These are phyloP conservation scores for Drosophila robusta DNA, from an alignment of 2,888 invertebrate species.

Conservation along the genomic window DNA sequence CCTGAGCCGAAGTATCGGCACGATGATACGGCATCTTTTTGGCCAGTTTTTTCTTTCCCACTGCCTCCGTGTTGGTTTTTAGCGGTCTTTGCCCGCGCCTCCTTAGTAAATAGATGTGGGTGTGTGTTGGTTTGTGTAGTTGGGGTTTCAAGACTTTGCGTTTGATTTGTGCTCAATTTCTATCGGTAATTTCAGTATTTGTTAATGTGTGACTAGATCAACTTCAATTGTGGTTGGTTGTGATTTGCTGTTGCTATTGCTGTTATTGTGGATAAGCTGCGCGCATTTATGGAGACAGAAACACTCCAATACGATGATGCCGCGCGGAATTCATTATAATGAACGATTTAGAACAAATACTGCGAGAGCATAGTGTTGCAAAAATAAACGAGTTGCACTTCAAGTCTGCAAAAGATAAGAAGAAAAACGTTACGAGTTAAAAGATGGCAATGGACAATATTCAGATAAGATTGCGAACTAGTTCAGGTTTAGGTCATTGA, in stretches of 20 bases:
- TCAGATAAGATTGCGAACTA: not conserved
- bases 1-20: constrained; percentile 84
- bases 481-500: not conserved
- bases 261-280: constrained; percentile 22
- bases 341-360: constrained; percentile 78
- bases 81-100: constrained; percentile 12
- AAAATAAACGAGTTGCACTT: constrained; percentile 36
- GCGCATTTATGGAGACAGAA: constrained; percentile 84
- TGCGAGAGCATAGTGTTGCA: constrained; percentile 76
- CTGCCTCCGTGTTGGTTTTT: constrained; percentile 13
- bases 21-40: constrained; percentile 85
- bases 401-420: constrained; percentile 54
- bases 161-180: constrained; percentile 22
- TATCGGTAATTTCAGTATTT: constrained; percentile 35
- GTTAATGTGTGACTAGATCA: constrained; percentile 75
- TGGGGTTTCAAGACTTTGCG: constrained; percentile 20
- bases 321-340: constrained; percentile 85
- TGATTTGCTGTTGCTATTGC: constrained; percentile 27
- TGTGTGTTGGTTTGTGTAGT: not conserved
- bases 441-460: not conserved
- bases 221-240: constrained; percentile 28
- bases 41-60: constrained; percentile 51
- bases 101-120: constrained; percentile 8
- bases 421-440: not conserved
- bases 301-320: constrained; percentile 85